These are phyloP conservation scores for Lethrus apterus DNA, from an alignment of 1,140 invertebrate genomes.

Conservation along the genomic window DNA sequence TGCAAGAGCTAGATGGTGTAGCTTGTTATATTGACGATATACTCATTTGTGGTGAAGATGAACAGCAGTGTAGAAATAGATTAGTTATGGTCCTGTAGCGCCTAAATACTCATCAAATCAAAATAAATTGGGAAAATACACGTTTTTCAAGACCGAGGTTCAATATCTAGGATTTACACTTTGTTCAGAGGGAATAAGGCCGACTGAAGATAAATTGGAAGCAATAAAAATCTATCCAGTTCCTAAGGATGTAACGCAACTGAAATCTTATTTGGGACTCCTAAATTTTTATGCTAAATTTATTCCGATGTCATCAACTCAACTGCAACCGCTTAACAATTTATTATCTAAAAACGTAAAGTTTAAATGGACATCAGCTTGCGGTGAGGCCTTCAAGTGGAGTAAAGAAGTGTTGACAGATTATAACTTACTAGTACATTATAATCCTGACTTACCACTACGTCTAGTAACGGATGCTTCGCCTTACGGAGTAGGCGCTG, in stretches of 20 bases:
- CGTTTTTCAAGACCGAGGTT: conserved; percentile 3
- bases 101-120: no score
- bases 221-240: conserved; percentile 35
- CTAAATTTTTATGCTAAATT: conserved; percentile 36
- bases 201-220: conserved; percentile 26
- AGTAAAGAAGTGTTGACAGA: conserved; percentile 27
- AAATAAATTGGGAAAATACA: conserved; percentile 3
- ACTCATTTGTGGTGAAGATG: no score
- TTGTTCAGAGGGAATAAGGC: not conserved
- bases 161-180: conserved; percentile 7
- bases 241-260: conserved; percentile 29
- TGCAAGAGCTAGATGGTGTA: conserved; percentile 23
- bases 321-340: conserved; percentile 14
- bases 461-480: no score
- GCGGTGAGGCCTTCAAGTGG: conserved; percentile 23
- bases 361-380: conserved; percentile 32
- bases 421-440: no score
- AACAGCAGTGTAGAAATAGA: no score
- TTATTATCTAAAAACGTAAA: conserved; percentile 20
- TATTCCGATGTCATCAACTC: conserved; percentile 24
- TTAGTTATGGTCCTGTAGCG: no score
- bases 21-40: conserved; percentile 32
- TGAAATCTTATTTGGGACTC: conserved; percentile 35
- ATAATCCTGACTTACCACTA: no score
- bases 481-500: no score